Conservation (phyloP, 2,797 vertebrate genomes). For the Chelmon rostratus region DNA sequence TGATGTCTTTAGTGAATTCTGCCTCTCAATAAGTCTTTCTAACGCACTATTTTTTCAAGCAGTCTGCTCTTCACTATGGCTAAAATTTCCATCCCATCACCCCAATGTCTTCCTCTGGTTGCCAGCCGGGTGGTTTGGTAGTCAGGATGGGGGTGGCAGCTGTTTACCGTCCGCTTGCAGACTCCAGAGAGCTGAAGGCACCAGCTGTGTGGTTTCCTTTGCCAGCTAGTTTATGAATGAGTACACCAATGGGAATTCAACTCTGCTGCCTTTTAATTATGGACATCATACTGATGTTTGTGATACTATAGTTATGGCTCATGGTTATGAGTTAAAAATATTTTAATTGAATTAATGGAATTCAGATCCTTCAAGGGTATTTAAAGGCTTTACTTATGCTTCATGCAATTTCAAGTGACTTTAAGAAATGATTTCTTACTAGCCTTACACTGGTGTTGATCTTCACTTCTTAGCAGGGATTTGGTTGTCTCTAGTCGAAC, state of each 20-base stretch:
- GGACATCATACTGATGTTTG: not conserved
- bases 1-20: not conserved
- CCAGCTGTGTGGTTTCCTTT: conserved; percentile 58
- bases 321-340: not conserved
- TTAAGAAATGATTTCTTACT: not conserved
- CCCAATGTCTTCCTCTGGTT: conserved; percentile 44
- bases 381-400: not conserved
- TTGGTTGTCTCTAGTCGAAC: not conserved
- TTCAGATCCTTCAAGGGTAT: not conserved
- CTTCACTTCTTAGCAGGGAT: not conserved
- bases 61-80: not conserved
- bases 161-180: conserved; percentile 67
- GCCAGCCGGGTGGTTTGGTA: conserved; percentile 38
- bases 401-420: not conserved
- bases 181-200: conserved; percentile 39
- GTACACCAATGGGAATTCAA: conserved; percentile 25
- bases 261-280: conserved; percentile 52
- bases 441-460: not conserved
- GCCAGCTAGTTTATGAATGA: conserved; percentile 14
- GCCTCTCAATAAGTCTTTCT: not conserved
- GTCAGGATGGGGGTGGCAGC: conserved; percentile 65
- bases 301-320: not conserved
- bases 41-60: not conserved
- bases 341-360: conserved; percentile 3
- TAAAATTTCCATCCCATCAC: conserved; percentile 52